Conservation (phyloP, 2,113 vertebrate genomes). For the Dinomys branickii region DNA sequence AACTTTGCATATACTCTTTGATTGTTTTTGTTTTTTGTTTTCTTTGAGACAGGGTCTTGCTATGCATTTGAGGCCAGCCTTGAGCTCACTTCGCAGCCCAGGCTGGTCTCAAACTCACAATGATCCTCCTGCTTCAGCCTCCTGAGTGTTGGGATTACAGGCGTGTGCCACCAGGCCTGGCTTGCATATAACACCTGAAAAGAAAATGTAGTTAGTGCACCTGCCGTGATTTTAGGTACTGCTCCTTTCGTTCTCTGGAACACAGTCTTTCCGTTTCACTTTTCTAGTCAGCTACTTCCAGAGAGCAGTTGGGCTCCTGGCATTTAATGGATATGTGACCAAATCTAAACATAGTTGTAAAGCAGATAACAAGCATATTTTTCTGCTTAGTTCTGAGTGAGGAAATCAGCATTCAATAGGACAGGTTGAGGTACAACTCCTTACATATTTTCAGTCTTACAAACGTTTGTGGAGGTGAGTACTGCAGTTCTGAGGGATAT, state of each 20-base stretch:
- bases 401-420: not conserved
- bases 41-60: no score
- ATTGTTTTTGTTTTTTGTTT: not conserved
- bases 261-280: not conserved
- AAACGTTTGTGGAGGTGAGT: not conserved
- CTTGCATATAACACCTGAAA: not conserved
- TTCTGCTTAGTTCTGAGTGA: conserved; percentile 15
- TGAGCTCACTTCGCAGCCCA: no score
- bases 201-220: not conserved
- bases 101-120: no score
- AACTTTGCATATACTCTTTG: not conserved
- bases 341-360: not conserved
- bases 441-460: not conserved
- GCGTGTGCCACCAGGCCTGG: no score
- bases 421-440: not conserved
- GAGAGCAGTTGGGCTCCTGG: not conserved
- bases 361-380: not conserved
- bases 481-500: not conserved
- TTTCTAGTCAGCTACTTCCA: not conserved
- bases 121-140: no score
- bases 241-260: not conserved
- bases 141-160: no score
- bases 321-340: not conserved
- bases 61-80: no score
- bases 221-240: not conserved